Evolutionary conservation across 2,888 invertebrate genomes (phyloP).

Genomic region (Arge pagana): DNA sequence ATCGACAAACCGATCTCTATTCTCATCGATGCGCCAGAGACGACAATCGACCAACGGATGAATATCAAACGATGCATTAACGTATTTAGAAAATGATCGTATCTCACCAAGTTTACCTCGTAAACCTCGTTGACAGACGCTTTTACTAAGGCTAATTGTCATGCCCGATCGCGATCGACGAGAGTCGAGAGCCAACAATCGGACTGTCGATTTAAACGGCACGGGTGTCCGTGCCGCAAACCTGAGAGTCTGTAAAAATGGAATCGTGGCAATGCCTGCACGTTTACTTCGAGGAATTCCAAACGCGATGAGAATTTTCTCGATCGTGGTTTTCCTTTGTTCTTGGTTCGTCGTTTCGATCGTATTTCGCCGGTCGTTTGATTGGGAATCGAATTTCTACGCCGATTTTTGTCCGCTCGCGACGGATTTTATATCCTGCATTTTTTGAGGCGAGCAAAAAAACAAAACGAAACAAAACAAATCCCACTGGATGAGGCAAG

Average conservation of each 20-base stretch:
- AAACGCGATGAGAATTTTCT: no score
- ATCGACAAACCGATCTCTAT: no score
- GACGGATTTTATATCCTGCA: no score
- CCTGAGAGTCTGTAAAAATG: slow-evolving; percentile 20
- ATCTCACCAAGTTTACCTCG: slow-evolving; percentile 5
- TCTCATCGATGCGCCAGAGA: no score
- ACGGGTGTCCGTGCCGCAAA: slow-evolving; percentile 20
- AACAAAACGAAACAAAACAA: no score
- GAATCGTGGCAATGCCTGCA: slow-evolving; percentile 26
- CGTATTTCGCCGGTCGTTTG: no score
- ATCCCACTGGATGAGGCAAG: background rate
- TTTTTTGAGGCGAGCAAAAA: no score
- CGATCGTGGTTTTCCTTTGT: background rate
- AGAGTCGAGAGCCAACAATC: slow-evolving; percentile 42
- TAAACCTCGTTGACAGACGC: background rate
- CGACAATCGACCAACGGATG: no score
- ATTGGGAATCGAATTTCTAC: no score
- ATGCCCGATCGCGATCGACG: slow-evolving; percentile 21
- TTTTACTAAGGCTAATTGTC: slow-evolving; percentile 17
- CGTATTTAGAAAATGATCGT: slow-evolving; percentile 4
- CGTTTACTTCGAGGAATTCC: no score
- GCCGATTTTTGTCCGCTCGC: background rate
- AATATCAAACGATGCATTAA: slow-evolving; percentile 9
- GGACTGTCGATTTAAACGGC: slow-evolving; percentile 39
- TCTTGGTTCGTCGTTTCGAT: no score